Base-by-base conservation (phyloP, 2,888 invertebrate species). In the Tetheella fluctuosa region DNA sequence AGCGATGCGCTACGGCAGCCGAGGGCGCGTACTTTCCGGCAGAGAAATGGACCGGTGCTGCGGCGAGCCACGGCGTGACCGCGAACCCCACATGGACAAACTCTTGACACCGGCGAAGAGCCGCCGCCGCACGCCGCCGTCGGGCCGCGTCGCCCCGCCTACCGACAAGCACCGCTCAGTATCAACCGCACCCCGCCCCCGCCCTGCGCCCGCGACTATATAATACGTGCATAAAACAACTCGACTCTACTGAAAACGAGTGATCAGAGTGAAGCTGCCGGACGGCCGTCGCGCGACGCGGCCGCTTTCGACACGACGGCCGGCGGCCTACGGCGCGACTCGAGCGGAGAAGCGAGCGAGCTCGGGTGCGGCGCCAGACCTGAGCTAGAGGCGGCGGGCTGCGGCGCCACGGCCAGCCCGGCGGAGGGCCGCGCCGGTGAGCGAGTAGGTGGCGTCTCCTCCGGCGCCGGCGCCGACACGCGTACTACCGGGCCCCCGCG, bases 31-130 rank as follows among this genome's bases (percentile, higher is more conserved):
- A 96, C 96, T 96, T 96, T 96, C 96, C 88, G 96, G 96, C 91
- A 96, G 95, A 89, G 96, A 96, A 94, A 96, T 96, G 94, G 96
- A 96, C 88, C 96, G 96, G 93, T 96, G 95, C 90, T 96, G 95
- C 79, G 96, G 95, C 78, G 96, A 95, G 84, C 95, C 94, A 84
- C 94, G 94, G 83, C 94, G 94, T 68, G 92, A 91, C 81, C 95
- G 95, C 81, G 95, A 94, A 83, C 95, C 95, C 94, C 96, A 95
- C 90, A 95, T 94, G 80, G 96, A 96, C 84, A 96, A 93, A 87
- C 96, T 96, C 93, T 96, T 96, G 94, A 96, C 96, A 79, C 96
- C 96, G 84, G 96, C 96, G 94, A 96, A 96, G 81, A 96, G 94
- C 71, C 96, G 95, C 86, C 96, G 94, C 84, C 96, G 94, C 92